Evolutionary conservation across 2,797 vertebrate genomes (phyloP), one percentile per base, ranked within the genome.

Genomic region (Rhinella marina): DNA sequence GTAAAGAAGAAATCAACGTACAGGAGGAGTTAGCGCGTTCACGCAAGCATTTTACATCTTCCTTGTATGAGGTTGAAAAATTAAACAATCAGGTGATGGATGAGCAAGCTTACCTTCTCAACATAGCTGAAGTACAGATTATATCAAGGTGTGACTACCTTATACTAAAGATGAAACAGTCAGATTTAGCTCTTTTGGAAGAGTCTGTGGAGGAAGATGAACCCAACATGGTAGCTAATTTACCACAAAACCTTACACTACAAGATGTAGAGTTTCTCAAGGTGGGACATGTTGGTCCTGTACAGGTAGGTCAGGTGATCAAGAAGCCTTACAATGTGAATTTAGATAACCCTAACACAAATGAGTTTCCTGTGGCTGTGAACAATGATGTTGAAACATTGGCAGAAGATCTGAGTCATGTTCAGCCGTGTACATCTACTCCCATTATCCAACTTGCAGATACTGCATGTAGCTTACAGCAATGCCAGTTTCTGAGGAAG

Each of bases 121-220:
- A 97, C 93, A 95, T 99, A 0, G 97, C 97, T 0, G 98, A 99
- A 91, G 98, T 99, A 81, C 97, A 97, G 94, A 97, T 97, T 0
- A 95, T 98, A 90, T 99, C 98, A 7, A 96, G 97, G 88, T 98
- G 97, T 19, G 98, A 99, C 93, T 99, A 98, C 91, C 96, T 99
- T 88, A 96, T 97, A 48, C 97, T 97, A 94, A 97, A 96, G 91
- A 96, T 97, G 88, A 97, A 98, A 92, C 98, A 99, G 92, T 97
- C 96, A 0, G 98, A 99, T 73, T 95, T 96, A 0, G 95, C 96
- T 16, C 92, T 99, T n/a, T 91, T 99, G 59, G 97, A 97, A 90
- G 97, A 99, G 48, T 91, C 90, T 17, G 92, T 91, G 0, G 96
- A 96, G 0, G 97, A 98, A 0, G 95, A 96, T 85, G 98, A 99